Evolutionary conservation across 2,888 invertebrate species (phyloP), one percentile per base, ranked within the genome.

Genomic region (Tachina lurida): DNA sequence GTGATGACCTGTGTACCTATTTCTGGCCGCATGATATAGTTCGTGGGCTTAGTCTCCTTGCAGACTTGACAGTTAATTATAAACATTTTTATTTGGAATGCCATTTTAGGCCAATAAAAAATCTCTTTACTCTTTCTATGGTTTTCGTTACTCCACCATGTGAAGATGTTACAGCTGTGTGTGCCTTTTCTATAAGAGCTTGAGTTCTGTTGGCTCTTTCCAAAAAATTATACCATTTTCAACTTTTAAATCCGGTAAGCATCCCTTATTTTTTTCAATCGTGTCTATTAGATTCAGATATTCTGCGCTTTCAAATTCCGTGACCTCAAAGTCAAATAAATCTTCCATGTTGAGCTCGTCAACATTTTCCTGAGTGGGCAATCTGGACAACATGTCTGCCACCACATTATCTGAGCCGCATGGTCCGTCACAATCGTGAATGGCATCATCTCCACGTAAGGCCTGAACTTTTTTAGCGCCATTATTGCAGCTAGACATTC

Each of bases 91-190:
- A 39, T 15, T n/a, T 60, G 39, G 15, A 60, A 5, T 39, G n/a
- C 15, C 60, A 60, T 60, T 15, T 39, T 60, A 3, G 60, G 39
- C 39, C 60, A 60, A 60, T 60, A 60, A 13, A 52, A 10, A 52
- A 52, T 17, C 17, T 60, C 9, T 39, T 60, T 19, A 39, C 10
- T 39, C n/a, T 39, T n/a, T 15, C 13, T 0, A 60, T 15, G 2
- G 60, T 60, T 60, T 60, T 60, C 2, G 10, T 17, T 19, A 10
- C 1, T 10, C 19, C 19, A 8, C 62, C 12, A 43, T 43, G 43
- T 13, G 3, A n/a, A 1, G 54, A 13, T 54, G 60, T 13, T 60
- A 39, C 12, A 15, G 15, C 12, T 39, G 4, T 13, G 22, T 60
- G 56, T 4, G 12, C 17, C 19, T 56, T 19, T 10, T 17, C 19